Base-by-base conservation (phyloP, 53 echinoderm and acorn worm genomes). In the Echinometra lucunter region DNA sequence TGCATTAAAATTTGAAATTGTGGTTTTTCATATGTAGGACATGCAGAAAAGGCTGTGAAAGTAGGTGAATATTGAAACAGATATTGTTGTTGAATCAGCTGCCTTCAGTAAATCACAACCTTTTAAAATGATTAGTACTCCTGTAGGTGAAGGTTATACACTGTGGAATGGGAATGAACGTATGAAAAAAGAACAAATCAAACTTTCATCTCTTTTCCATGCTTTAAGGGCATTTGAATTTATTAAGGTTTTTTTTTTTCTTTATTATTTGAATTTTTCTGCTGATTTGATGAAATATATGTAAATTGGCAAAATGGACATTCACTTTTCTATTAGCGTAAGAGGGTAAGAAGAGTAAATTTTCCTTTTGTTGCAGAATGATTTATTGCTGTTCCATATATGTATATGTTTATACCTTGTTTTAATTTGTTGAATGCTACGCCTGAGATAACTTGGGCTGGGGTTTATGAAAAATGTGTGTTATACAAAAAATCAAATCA, bases 1-100 rank as follows among this genome's bases (percentile, higher is more conserved):
- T 85, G 13, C 27, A 85, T 85, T 85, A 85, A 53, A 78, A 47
- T 85, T 85, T 28, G n/a, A 28, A 85, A 85, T 49, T n/a, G 2
- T 28, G 8, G 28, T 49, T 27, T 85, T 13, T 8, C 28, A 7
- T 25, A 12, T 38, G 10, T 18, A 13, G 38, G 35, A 6, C 78
- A 6, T 42, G 42, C 42, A 6, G 8, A 40, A 6, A 78, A 42
- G 7, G 30, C 28, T n/a, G 72, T 72, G 35, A 72, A 72, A 72
- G 34, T 1, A 72, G 16, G 38, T 78, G 28, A 78, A 78, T 78
- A 78, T 75, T 40, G 17, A 40, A 40, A 75, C 17, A 75, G 19
- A 38, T 17, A 38, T 75, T 75, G 10, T 40, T 75, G 37, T 38
- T 75, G 19, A 42, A 40, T 78, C 23, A 42, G 4, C 32, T 78